Evolutionary conservation across 2,113 vertebrate species (phyloP).

Genomic region (Xiphophorus couchianus): DNA sequence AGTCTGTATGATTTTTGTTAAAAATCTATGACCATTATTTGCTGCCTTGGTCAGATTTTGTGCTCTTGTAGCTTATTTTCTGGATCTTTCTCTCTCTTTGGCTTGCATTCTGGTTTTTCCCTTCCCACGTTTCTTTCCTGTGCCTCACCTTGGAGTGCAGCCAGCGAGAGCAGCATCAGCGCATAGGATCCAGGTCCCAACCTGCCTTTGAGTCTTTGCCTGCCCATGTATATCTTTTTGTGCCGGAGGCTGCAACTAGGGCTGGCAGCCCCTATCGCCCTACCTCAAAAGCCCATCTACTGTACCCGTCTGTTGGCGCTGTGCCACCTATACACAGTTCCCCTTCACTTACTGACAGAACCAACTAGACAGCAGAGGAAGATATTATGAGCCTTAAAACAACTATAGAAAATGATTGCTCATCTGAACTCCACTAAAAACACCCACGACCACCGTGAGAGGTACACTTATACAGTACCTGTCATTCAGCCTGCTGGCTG

Average conservation of each 20-base stretch:
- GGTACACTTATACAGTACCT: constrained; percentile 43
- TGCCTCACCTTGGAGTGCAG: constrained; percentile 49
- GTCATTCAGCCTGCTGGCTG: constrained; percentile 57
- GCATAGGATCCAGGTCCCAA: constrained; percentile 63
- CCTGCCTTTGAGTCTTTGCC: constrained; percentile 69
- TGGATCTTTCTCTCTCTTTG: constrained; percentile 12
- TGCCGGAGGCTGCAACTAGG: constrained; percentile 38
- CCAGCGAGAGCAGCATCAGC: constrained; percentile 59
- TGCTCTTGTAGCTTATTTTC: constrained; percentile 12
- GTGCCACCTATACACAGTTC: constrained; percentile 53
- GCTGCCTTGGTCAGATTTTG: background rate
- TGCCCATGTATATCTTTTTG: constrained; percentile 50
- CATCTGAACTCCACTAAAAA: constrained; percentile 49
- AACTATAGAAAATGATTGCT: constrained; percentile 40
- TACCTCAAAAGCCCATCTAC: constrained; percentile 70
- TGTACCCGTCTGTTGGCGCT: constrained; percentile 75
- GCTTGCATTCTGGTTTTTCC: constrained; percentile 32
- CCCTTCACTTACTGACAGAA: constrained; percentile 49
- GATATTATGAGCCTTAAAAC: constrained; percentile 32
- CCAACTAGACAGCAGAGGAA: constrained; percentile 15
- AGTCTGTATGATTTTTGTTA: background rate
- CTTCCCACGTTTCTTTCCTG: constrained; percentile 59
- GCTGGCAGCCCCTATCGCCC: constrained; percentile 56
- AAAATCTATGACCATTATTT: background rate
- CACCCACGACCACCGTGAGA: constrained; percentile 47